Evolutionary conservation across 2,888 invertebrate species (phyloP), one percentile per base, ranked within the genome.

Genomic region (Nomada fabriciana): DNA sequence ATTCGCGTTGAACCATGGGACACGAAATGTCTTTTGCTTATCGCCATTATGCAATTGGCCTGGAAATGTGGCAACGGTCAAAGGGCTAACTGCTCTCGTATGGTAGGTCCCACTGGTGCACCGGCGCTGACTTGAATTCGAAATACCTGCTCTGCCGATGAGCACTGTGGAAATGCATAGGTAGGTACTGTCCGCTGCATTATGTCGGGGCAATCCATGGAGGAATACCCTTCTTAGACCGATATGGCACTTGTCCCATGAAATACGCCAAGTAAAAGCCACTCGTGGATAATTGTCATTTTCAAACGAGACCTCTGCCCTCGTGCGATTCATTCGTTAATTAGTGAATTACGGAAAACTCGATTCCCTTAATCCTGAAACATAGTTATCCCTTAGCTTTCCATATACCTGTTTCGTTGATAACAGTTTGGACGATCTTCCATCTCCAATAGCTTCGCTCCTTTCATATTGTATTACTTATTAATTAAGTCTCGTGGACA

Each of bases 1-100:
- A 79, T 73, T 69, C 77, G 23, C 25, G 72, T 53, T 25, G 36
- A 42, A 11, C 57, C 52, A 11, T 53, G 23, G 53, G 18, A 47
- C 53, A n/a, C 63, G 67, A 71, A 59, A 65, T 36, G 72, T 77
- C 82, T 71, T 36, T 68, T 68, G 71, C 79, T 82, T 79, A 82
- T 79, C 75, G 13, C 59, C 69, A 64, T 82, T 77, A 60, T 36
- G 64, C 64, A 82, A 77, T 81, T 82, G 76, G 50, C 10, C 29
- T 15, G 52, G 67, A 59, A 47, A 68, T 25, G 57, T 20, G 53
- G 59, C 23, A 80, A 76, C 57, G 81, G 76, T 72, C 82, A 82
- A 81, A 81, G 82, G 71, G n/a, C 47, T 23, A 29, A 60, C 64
- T 29, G 50, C 23, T 23, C 47, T 68, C 36, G 20, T 50, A 29